phyloP scores from a whole-genome alignment of 2,113 vertebrate genomes.

The Labrus mixtus region DNA sequence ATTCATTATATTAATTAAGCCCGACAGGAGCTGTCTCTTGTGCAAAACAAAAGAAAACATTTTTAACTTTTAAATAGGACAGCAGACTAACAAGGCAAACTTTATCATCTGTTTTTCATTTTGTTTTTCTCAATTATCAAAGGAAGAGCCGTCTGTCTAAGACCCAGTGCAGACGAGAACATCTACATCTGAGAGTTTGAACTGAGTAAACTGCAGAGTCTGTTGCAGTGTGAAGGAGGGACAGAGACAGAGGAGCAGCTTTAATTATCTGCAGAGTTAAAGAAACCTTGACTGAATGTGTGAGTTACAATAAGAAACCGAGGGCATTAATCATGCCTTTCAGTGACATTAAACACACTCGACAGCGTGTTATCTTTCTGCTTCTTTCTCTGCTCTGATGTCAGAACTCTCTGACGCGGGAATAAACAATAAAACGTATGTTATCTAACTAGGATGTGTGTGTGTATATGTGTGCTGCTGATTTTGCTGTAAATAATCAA shows the following conservation, averaged over 20 bases:
- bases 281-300: constrained; percentile 23
- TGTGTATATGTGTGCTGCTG: not conserved
- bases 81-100: constrained; percentile 1
- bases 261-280: constrained; percentile 15
- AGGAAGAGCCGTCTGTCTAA: not conserved
- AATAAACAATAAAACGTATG: constrained; percentile 24
- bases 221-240: constrained; percentile 6
- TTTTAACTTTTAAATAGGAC: not conserved
- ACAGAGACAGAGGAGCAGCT: constrained; percentile 26
- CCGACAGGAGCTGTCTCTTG: constrained; percentile 10
- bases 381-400: not conserved
- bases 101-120: not conserved
- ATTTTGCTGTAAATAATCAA: constrained; percentile 45
- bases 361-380: not conserved
- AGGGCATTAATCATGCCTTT: constrained; percentile 22
- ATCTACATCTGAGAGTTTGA: constrained; percentile 1
- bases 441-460: constrained; percentile 16
- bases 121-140: not conserved
- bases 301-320: constrained; percentile 17
- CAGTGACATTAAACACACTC: constrained; percentile 7
- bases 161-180: not conserved
- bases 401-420: constrained; percentile 2
- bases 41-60: not conserved
- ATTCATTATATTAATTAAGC: not conserved
- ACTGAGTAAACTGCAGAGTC: constrained; percentile 11